Evolutionary conservation across 2,888 invertebrate species (phyloP).

Genomic region (Tipula confusa): DNA sequence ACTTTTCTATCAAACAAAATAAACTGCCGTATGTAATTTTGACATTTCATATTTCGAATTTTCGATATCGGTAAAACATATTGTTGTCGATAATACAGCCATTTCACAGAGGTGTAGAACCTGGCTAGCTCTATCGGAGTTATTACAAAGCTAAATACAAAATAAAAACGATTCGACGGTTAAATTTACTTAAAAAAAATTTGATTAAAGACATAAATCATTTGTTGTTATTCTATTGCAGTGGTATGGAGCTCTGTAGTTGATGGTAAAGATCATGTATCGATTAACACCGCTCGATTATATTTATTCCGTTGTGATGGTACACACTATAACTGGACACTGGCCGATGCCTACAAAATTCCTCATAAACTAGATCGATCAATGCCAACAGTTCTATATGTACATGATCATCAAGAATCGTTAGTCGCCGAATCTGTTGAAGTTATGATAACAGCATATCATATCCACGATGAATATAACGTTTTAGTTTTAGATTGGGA

Average conservation of each 20-base stretch:
- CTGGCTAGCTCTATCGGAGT: no score
- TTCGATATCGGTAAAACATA: no score
- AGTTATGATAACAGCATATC: conserved; percentile 48
- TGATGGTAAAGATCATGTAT: neutral
- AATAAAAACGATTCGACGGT: no score
- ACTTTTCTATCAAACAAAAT: no score
- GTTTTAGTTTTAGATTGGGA: conserved; percentile 47
- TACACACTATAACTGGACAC: neutral
- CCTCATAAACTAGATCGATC: conserved; percentile 42
- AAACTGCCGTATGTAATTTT: no score
- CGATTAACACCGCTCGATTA: neutral
- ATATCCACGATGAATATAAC: conserved; percentile 44
- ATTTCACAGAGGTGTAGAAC: no score
- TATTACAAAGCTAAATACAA: no score
- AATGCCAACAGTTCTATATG: conserved; percentile 55
- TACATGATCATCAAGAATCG: conserved; percentile 58
- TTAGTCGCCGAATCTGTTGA: conserved; percentile 57
- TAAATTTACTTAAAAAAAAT: no score
- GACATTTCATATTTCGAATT: no score
- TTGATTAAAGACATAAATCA: neutral
- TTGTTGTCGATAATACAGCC: no score
- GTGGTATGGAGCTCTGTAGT: neutral
- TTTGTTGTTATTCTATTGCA: neutral
- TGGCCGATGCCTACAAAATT: neutral
- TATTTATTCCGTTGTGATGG: neutral